Base-by-base conservation (phyloP, 30 jellyfish, hydroid and myxozoan species). In the Hydra vulgaris region DNA sequence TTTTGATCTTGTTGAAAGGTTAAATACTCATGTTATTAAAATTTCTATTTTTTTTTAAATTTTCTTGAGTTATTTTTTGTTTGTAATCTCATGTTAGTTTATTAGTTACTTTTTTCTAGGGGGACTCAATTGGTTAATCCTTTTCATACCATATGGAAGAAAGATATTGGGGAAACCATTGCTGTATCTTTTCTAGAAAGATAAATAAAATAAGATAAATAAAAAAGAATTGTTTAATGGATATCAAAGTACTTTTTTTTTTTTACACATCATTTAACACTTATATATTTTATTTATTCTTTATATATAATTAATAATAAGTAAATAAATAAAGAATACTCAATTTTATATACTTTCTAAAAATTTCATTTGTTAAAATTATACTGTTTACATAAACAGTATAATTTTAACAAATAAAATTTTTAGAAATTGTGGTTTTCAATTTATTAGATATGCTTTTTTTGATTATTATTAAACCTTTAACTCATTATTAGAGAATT, bases 121-220 rank as follows among this genome's bases (percentile, higher is more conserved):
- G 99, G 99, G 15, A 95, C 85, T 4, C 99, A 93, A 81, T 80
- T 93, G 73, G 82, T 76, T 8, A 87, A 93, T 84, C 96, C 99
- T 0, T 93, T 93, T 73, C 99, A 93, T 81, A 93, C 99, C 23
- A 87, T 93, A 15, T 93, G 99, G 99, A 93, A 93, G 78, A 87
- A 88, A 74, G 99, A 93, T 70, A 25, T 89, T 21, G 99, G 99
- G 20, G 99, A 93, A 84, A 93, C 89, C 0, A 95, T 84, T 0
- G 99, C 99, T 68, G 99, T 93, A 93, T 93, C 99, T 79, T 93
- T 89, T 81, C 73, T 24, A n/a, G 8, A 21, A 21, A 23, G 12
- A 21, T 54, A 70, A 70, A 70, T 7, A 7, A 12, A 12, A 15
- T 23, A 40, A 40, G 12, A 40, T 3, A 40, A 40, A 5, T 40